Evolutionary conservation across 2,888 invertebrate genomes (phyloP), one percentile per base, ranked within the genome.

Genomic region (Villa cingulata): DNA sequence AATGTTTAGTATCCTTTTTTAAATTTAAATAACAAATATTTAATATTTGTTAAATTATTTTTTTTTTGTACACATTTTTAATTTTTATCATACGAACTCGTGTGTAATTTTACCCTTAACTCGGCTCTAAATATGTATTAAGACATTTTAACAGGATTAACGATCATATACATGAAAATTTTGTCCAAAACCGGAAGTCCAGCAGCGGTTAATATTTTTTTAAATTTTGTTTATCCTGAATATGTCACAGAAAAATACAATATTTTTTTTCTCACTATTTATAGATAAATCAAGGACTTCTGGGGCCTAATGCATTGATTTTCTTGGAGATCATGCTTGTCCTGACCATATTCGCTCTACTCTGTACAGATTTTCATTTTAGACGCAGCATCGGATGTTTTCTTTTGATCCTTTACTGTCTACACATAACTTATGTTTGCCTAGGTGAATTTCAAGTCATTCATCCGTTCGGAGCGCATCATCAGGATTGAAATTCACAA

Each of bases 1-100:
- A 2, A 65, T 82, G 48, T 77, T 82, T 58, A 81, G 76, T 78
- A 70, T 66, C 64, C 62, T 46, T 46, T 46, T 46, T 14, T 12
- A 39, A n/a, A n/a, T n/a, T n/a, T 37, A 66, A 63, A 53, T 47
- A 46, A 56, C 53, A 32, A 34, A 27, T 39, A 27, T 38, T 14
- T 16, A 14, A 38, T 38, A 3, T 23, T 27, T 48, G 27, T n/a
- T n/a, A n/a, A n/a, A n/a, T n/a, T n/a, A n/a, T n/a, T n/a, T n/a
- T n/a, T n/a, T n/a, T n/a, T n/a, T n/a, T n/a, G n/a, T n/a, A n/a
- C n/a, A n/a, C n/a, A n/a, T n/a, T n/a, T n/a, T n/a, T n/a, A n/a
- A n/a, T n/a, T n/a, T n/a, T n/a, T n/a, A n/a, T n/a, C n/a, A n/a
- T n/a, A n/a, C n/a, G n/a, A n/a, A n/a, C n/a, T n/a, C n/a, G n/a